These are phyloP conservation scores for Chelonus formosanus DNA, from an alignment of 2,888 invertebrate species.

Conservation along the genomic window DNA sequence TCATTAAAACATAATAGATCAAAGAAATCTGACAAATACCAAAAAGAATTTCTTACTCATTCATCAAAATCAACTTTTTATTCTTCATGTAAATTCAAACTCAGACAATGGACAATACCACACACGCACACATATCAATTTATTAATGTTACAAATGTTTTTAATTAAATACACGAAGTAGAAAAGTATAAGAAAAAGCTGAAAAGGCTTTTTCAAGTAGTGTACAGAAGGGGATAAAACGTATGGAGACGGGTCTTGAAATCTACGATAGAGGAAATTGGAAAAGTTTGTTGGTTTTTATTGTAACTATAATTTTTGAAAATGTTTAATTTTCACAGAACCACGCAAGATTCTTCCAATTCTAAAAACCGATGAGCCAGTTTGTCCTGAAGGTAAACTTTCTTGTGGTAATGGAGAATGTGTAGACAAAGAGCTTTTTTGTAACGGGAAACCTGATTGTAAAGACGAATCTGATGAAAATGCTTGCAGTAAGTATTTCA, in stretches of 20 bases:
- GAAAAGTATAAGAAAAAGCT: background rate
- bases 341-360: constrained; percentile 89
- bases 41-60: no score
- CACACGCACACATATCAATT: constrained; percentile 19
- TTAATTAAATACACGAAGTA: constrained; percentile 4
- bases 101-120: background rate
- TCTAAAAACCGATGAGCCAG: constrained; percentile 91
- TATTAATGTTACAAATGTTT: constrained; percentile 15
- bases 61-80: no score
- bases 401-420: constrained; percentile 94
- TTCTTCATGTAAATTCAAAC: constrained; percentile 10
- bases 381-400: constrained; percentile 89
- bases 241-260: constrained; percentile 50
- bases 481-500: constrained; percentile 85
- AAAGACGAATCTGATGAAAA: constrained; percentile 95
- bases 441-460: constrained; percentile 92
- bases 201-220: constrained; percentile 13
- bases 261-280: constrained; percentile 25
- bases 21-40: no score
- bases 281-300: constrained; percentile 18
- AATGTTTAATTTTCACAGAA: constrained; percentile 70
- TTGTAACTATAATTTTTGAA: constrained; percentile 22
- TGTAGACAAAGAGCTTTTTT: constrained; percentile 90
- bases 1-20: constrained; percentile 1
- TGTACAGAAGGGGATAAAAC: constrained; percentile 39